Base-by-base conservation (phyloP, 2,888 invertebrate genomes). In the Orgyia antiqua region DNA sequence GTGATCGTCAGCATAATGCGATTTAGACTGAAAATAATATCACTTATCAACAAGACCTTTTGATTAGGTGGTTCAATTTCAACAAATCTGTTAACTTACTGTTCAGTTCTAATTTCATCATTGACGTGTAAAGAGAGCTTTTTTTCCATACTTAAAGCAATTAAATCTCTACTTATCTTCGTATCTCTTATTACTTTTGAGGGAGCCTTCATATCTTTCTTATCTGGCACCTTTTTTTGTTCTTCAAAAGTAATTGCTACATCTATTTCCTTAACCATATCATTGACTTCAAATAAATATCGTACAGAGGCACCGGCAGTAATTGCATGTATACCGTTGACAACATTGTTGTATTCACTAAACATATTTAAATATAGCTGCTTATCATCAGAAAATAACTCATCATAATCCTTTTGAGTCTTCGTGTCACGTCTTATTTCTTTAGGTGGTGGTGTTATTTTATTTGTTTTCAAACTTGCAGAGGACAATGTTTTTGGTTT, bases 221-320 rank as follows among this genome's bases (percentile, higher is more conserved):
- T 74, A 0, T 70, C 73, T 4, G 38, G 2, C 4, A 27, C 0
- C 45, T 68, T 73, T 36, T 66, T 70, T 18, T 36, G 45, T 2
- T 70, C 68, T n/a, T 70, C 70, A 29, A 63, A 62, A n/a, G 19
- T 29, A 2, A n/a, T 5, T 10, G 31, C 18, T n/a, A 15, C 1
- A 25, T 67, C 56, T 8, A 67, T 36, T 31, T 69, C 70, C 36
- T 46, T 54, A 12, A 51, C 30, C 63, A 80, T 74, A 37, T 80
- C 66, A 9, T 36, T 42, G n/a, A 72, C 44, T 35, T 70, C 62
- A 41, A 79, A 79, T 21, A 80, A 36, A 30, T 74, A 76, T 4
- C 57, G 41, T 34, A 53, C 29, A n/a, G 52, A 42, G 38, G 15
- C 51, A 17, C 1, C 50, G 39, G 6, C 24, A 25, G 4, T 8